phyloP scores from a whole-genome alignment of 2,113 vertebrate genomes.

The Pangasianodon hypophthalmus region DNA sequence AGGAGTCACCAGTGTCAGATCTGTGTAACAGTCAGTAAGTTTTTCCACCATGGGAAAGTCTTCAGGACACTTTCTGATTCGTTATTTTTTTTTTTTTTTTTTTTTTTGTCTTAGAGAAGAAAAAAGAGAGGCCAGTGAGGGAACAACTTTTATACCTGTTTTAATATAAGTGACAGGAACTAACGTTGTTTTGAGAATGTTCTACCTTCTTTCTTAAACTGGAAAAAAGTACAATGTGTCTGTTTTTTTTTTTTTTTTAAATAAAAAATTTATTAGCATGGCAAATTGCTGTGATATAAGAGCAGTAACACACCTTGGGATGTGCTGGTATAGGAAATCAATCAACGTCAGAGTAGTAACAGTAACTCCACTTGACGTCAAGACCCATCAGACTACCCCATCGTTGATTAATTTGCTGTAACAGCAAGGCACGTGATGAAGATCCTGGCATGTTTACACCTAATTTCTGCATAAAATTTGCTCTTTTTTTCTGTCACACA shows the following conservation, averaged over 20 bases:
- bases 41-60: too few species aligned
- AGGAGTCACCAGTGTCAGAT: too few species aligned
- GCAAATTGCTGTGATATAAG: neutral
- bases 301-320: neutral
- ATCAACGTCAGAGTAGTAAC: neutral
- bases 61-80: too few species aligned
- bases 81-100: too few species aligned
- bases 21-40: too few species aligned
- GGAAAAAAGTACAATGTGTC: neutral
- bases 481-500: neutral
- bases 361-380: too few species aligned
- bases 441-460: neutral
- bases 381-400: too few species aligned
- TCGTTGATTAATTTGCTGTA: neutral
- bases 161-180: neutral
- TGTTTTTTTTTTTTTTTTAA: too few species aligned
- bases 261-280: neutral
- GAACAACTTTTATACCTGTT: neutral
- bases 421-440: neutral
- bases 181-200: neutral
- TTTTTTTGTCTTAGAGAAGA: too few species aligned
- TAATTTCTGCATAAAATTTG: too few species aligned
- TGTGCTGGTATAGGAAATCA: neutral
- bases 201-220: too few species aligned
- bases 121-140: too few species aligned